Percentiles rank a stretch among this genome's conserved stretches.
Conservation (phyloP, 2,888 invertebrate genomes). For the Drosophila multiciliata region DNA sequence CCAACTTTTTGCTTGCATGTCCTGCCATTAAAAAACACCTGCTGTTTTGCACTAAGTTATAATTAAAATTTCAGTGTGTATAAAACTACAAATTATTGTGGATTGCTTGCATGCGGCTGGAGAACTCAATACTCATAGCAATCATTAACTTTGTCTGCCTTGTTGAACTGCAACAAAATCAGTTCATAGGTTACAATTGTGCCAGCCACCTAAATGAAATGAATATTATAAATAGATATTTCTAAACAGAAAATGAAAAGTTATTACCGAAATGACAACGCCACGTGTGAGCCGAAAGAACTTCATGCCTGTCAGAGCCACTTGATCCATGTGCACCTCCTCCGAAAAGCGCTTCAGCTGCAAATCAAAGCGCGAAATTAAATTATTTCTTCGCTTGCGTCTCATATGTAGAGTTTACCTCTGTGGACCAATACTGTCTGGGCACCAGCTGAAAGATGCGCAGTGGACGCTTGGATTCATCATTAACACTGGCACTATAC, state of each 20-base stretch:
- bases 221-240: neutral
- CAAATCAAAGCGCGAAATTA: constrained; percentile 20
- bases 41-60: constrained; percentile 71
- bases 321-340: constrained; percentile 82
- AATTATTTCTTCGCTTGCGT: neutral
- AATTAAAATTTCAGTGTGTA: constrained; percentile 50
- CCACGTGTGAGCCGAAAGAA: constrained; percentile 83
- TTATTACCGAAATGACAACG: constrained; percentile 80
- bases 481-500: constrained; percentile 86
- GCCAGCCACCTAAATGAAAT: constrained; percentile 86
- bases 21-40: constrained; percentile 63
- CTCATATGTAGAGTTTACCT: constrained; percentile 77
- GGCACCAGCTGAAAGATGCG: constrained; percentile 85
- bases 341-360: constrained; percentile 84
- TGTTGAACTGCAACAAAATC: constrained; percentile 86
- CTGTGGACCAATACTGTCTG: constrained; percentile 85
- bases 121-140: constrained; percentile 58
- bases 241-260: neutral
- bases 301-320: constrained; percentile 84
- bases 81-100: constrained; percentile 34
- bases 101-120: neutral
- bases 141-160: constrained; percentile 76
- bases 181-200: constrained; percentile 87
- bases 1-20: constrained; percentile 1
- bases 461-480: constrained; percentile 85